Conservation (phyloP, 2,888 invertebrate species). For the Nemapogon koenigi region DNA sequence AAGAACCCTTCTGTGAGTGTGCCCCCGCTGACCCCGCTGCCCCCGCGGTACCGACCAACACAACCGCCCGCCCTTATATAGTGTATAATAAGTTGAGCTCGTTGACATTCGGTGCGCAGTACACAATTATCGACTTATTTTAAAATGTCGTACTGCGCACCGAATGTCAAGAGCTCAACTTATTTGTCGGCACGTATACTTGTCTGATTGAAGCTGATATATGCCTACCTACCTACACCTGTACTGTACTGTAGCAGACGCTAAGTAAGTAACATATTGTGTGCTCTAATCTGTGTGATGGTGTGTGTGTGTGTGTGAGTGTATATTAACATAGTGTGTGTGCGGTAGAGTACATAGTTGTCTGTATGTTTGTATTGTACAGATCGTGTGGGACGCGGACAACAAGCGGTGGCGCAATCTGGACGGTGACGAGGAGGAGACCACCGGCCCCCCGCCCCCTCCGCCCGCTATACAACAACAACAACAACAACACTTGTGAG, state of each 20-base stretch:
- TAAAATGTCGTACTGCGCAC: too few relatives aligned
- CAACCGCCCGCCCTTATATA: too few relatives aligned
- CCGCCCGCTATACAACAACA: conserved; percentile 37
- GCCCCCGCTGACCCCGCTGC: conserved; percentile 22
- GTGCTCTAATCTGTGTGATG: not conserved
- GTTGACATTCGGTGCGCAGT: too few relatives aligned
- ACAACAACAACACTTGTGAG: too few relatives aligned
- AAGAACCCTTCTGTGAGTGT: conserved; percentile 84
- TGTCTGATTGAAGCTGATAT: not conserved
- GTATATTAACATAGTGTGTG: not conserved
- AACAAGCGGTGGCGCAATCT: conserved; percentile 87
- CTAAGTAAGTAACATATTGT: too few relatives aligned
- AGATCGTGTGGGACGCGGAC: conserved; percentile 95
- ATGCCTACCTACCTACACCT: not conserved
- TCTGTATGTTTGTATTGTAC: conserved; percentile 14
- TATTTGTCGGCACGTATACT: too few relatives aligned
- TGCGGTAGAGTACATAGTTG: too few relatives aligned
- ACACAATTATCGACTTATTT: too few relatives aligned
- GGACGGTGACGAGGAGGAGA: conserved; percentile 72
- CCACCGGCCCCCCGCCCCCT: conserved; percentile 26
- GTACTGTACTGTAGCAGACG: too few relatives aligned
- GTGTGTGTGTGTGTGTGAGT: not conserved
- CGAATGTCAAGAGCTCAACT: too few relatives aligned
- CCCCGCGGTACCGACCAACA: conserved; percentile 15
- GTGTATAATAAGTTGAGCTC: too few relatives aligned